phyloP scores from a whole-genome alignment of 2,797 vertebrate species.

The Labroides dimidiatus region DNA sequence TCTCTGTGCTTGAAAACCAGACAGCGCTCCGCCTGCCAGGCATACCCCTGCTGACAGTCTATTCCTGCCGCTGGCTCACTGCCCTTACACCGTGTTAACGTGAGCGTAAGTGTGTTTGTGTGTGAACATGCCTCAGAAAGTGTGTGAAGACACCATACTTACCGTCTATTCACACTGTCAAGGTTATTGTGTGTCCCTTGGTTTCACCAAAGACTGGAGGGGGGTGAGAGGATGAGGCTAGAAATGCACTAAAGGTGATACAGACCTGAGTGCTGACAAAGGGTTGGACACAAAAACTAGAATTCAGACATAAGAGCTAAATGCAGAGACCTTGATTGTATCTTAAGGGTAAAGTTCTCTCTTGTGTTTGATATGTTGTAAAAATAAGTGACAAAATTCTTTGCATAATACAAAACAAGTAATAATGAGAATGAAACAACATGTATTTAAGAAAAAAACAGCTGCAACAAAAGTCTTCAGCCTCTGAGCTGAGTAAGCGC shows the following conservation, averaged over 20 bases:
- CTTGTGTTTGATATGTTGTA: too few relatives aligned
- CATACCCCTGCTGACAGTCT: conserved; percentile 61
- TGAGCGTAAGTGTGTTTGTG: conserved; percentile 13
- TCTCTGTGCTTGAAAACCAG: conserved; percentile 43
- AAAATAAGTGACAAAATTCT: too few relatives aligned
- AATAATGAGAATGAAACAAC: too few relatives aligned
- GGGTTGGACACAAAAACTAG: not conserved
- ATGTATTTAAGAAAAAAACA: too few relatives aligned
- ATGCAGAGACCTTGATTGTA: too few relatives aligned
- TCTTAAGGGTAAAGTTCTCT: too few relatives aligned
- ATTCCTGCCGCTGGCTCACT: conserved; percentile 56
- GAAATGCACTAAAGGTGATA: not conserved
- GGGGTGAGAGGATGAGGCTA: conserved; percentile 9
- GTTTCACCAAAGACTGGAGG: not conserved
- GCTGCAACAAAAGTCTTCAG: too few relatives aligned
- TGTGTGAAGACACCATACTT: conserved; percentile 21
- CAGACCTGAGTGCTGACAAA: not conserved
- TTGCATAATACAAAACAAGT: too few relatives aligned
- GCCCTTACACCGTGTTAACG: conserved; percentile 36
- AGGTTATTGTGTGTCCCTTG: not conserved
- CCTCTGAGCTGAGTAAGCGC: too few relatives aligned
- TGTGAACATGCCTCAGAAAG: conserved; percentile 25
- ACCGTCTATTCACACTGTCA: conserved; percentile 7
- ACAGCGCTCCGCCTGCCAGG: conserved; percentile 48
- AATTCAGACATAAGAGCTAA: not conserved